Conservation (phyloP, 2,888 invertebrate genomes). For the Punctoribates punctum region DNA sequence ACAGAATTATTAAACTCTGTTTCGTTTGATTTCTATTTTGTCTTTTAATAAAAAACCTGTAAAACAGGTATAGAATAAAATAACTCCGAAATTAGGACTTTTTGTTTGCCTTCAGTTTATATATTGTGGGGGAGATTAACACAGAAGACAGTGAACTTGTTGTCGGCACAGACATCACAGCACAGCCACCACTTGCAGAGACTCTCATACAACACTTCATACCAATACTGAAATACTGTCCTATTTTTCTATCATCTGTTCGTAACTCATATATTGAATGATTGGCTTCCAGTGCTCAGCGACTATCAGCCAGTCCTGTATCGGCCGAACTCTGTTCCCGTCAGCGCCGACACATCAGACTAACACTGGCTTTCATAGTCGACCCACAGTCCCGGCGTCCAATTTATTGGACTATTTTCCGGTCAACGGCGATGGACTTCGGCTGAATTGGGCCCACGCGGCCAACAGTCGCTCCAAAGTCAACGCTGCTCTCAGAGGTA, state of each 20-base stretch:
- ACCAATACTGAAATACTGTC: conserved; percentile 2
- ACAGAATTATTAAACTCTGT: conserved; percentile 10
- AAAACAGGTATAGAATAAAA: conserved; percentile 32
- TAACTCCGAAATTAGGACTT: conserved; percentile 34
- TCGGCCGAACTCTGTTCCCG: conserved; percentile 44
- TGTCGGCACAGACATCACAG: not conserved
- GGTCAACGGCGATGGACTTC: conserved; percentile 50
- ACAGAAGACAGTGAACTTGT: conserved; percentile 33
- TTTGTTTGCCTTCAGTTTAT: conserved; percentile 35
- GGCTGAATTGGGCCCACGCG: conserved; percentile 52
- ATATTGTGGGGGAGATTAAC: conserved; percentile 26
- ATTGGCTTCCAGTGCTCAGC: conserved; percentile 45
- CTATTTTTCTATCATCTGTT: conserved; percentile 11
- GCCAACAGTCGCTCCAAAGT: conserved; percentile 51
- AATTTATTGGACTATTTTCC: conserved; percentile 50
- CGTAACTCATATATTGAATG: conserved; percentile 23
- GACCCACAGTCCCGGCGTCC: conserved; percentile 43
- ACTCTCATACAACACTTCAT: conserved; percentile 1
- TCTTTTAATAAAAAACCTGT: not conserved
- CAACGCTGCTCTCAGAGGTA: conserved; percentile 50
- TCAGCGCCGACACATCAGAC: conserved; percentile 40
- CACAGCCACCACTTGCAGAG: not conserved
- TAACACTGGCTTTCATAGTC: conserved; percentile 36
- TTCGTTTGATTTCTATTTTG: not conserved
- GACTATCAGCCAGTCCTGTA: conserved; percentile 44